Base-by-base conservation (phyloP, 2,888 invertebrate genomes). In the Synanthedon myopaeformis region DNA sequence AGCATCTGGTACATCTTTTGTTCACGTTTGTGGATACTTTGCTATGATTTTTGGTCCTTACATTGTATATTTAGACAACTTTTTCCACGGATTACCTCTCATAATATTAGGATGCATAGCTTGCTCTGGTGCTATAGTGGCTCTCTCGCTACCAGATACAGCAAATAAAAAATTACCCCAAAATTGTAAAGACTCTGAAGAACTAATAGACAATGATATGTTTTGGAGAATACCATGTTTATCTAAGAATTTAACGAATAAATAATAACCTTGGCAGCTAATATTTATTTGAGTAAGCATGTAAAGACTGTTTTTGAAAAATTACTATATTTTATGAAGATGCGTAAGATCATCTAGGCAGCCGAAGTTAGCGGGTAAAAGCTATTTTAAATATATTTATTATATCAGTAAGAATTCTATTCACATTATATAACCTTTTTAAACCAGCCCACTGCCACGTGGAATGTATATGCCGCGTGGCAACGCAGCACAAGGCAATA, bases 31-130 rank as follows among this genome's bases (percentile, higher is more conserved):
- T 51, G 58, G 56, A n/a, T 53, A 53, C 14, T 10, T 56, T 19
- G 53, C 55, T 8, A 56, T 52, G 3, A 51, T 58, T 4, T 6
- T 56, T 4, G 51, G 56, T 13, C 55, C 58, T n/a, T 58, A 56
- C 28, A 53, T 58, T 12, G 56, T 48, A n/a, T 56, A 56, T 23
- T 54, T 58, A 41, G 51, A 53, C 11, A 53, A 45, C 2, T 51
- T 50, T 14, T 4, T 53, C 8, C 19, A 50, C 6, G 54, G 58
- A 55, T 49, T 58, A 11, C 58, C 58, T 3, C 19, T 56, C 35
- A 51, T 55, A 13, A 13, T 58, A 5, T 49, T 56, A 3, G 58
- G 53, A 1, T 41, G 41, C 12, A 41, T 56, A 19, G 53, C 56
- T n/a, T 50, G 14, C 4, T 4, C 53, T 10, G 55, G 57, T 23